Base-by-base conservation (phyloP, 2,888 invertebrate species). In the Pristionchus mayeri region DNA sequence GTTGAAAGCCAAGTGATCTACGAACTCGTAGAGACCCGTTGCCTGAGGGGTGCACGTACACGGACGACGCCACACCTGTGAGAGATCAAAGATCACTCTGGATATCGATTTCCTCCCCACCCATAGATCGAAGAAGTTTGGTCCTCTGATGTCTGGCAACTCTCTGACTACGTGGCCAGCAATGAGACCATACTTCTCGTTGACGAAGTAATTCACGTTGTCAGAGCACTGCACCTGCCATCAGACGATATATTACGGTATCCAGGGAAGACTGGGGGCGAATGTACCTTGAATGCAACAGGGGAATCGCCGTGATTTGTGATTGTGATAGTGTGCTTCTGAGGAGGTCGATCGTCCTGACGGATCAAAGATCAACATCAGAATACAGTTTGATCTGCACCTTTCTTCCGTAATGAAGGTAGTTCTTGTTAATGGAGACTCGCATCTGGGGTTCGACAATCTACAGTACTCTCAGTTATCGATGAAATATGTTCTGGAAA, bases 371-470 rank as follows among this genome's bases (percentile, higher is more conserved):
- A 76, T 48, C 48, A 76, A 48, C 30, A 16, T 13, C 54, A 18
- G n/a, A n/a, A 37, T 1, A 4, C 27, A 60, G 27, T 0, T 1
- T 27, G 21, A 13, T 30, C 30, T 18, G 78, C 21, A 60, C 81
- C 81, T 81, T 81, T 44, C 60, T 57, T 44, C 60, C 60, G 60
- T 81, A 81, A 1, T 40, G 44, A 24, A 81, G 60, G 9, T 24
- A 24, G 63, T 81, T 81, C 60, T 81, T 81, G 21, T 81, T 81
- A 44, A 81, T 60, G 24, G 81, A 81, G 27, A 81, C 81, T 24
- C 60, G 81, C 50, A 81, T 27, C 3, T 24, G 30, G n/a, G 60
- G 40, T 21, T 60, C 60, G 13, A 60, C 81, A 21, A 81, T 27
- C 81, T 81, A 48, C 24, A 60, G 44, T 27, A 27, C 6, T 44